These are phyloP conservation scores for Numida meleagris DNA, from an alignment of 2,113 vertebrate species.

Conservation along the genomic window DNA sequence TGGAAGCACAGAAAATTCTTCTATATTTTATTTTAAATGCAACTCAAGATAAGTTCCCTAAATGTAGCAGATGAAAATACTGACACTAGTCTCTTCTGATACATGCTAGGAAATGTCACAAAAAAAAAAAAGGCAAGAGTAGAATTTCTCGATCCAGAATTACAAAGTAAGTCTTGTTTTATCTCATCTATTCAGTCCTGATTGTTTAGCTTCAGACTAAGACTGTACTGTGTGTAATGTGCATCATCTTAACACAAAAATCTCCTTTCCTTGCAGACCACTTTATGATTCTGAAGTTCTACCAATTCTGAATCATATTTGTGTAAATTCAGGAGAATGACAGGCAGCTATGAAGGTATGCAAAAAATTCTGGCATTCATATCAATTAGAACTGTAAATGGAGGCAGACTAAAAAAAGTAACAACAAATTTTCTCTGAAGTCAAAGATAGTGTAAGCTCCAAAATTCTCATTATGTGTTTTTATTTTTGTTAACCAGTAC, in stretches of 20 bases:
- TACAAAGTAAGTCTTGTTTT: neutral
- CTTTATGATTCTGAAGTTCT: neutral
- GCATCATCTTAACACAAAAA: neutral
- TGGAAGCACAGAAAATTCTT: neutral
- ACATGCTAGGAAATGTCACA: neutral
- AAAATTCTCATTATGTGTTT: neutral
- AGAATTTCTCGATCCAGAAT: neutral
- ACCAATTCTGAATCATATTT: neutral
- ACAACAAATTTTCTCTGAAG: neutral
- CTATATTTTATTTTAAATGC: neutral
- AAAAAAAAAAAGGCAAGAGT: neutral
- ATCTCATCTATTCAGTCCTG: neutral
- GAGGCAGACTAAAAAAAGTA: neutral
- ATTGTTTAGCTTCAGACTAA: neutral
- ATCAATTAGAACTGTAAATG: neutral
- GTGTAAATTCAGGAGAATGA: neutral
- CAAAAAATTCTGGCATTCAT: neutral
- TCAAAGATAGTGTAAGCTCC: neutral
- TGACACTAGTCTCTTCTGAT: accelerated
- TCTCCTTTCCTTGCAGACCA: neutral
- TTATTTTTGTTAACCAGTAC: neutral
- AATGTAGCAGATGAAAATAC: neutral
- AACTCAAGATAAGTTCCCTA: neutral
- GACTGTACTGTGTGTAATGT: neutral
- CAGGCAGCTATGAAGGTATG: neutral